A percentile compares a stretch with the other conserved stretches of the same genome.
These are phyloP conservation scores for Hiodon alosoides DNA, from an alignment of 2,113 vertebrate genomes.

Conservation along the genomic window DNA sequence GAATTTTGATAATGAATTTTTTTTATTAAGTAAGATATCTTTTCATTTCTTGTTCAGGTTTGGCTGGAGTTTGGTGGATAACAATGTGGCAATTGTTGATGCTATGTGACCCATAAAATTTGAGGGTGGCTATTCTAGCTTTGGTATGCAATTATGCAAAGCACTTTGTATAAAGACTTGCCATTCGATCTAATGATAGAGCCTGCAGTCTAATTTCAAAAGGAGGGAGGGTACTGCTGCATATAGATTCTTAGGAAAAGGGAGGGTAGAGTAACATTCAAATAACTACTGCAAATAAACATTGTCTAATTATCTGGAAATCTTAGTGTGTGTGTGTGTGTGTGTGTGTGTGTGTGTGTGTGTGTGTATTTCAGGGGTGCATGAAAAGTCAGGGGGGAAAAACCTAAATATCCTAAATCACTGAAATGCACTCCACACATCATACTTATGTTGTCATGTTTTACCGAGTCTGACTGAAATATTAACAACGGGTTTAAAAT, in stretches of 20 bases:
- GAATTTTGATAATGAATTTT: no score
- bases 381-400: not conserved
- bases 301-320: slow-evolving; percentile 40
- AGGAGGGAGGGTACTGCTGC: slow-evolving; percentile 70
- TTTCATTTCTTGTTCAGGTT: slow-evolving; percentile 62
- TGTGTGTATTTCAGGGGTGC: no score
- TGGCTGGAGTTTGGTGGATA: slow-evolving; percentile 90
- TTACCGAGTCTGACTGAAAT: not conserved
- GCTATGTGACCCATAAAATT: slow-evolving; percentile 99
- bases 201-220: slow-evolving; percentile 85
- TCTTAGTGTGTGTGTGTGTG: slow-evolving; percentile 40
- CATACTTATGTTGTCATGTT: no score
- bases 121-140: slow-evolving; percentile 98
- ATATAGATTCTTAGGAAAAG: slow-evolving; percentile 64
- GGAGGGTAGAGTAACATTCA: slow-evolving; percentile 71
- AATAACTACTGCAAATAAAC: slow-evolving; percentile 60
- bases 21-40: slow-evolving; percentile 26
- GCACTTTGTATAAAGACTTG: slow-evolving; percentile 99
- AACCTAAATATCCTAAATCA: not conserved
- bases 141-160: slow-evolving; percentile 99
- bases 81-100: slow-evolving; percentile 99
- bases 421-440: no score
- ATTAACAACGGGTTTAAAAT: not conserved
- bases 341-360: not conserved
- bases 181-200: slow-evolving; percentile 99